phyloP scores from a whole-genome alignment of 2,113 vertebrate species.

The Phyllostomus hastatus region DNA sequence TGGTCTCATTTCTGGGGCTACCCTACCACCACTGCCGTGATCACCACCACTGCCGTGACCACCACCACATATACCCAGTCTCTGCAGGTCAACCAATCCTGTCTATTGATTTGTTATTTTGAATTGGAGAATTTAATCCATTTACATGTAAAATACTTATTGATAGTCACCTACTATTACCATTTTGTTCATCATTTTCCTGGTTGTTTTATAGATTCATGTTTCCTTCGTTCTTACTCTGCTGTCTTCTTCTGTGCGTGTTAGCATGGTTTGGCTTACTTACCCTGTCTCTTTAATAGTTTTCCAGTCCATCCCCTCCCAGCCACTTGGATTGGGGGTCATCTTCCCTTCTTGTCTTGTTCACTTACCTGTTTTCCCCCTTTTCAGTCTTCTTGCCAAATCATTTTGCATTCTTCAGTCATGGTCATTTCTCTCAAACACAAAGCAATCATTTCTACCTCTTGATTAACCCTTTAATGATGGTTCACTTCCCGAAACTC shows the following conservation, averaged over 20 bases:
- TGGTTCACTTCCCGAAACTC: not conserved
- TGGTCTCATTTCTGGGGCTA: not conserved
- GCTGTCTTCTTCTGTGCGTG: not conserved
- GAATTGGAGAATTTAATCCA: not conserved
- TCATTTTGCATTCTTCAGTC: not conserved
- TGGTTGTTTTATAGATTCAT: not conserved
- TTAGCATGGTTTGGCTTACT: not conserved
- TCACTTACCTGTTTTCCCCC: not conserved
- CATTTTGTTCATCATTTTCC: not conserved
- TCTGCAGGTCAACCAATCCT: not conserved
- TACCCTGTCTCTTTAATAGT: not conserved
- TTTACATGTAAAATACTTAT: not conserved
- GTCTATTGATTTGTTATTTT: not conserved
- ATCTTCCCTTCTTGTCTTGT: not conserved
- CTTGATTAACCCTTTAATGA: not conserved
- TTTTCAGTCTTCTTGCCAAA: not conserved
- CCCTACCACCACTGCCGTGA: not conserved
- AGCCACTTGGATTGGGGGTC: not conserved
- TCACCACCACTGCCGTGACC: not conserved
- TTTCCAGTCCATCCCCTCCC: not conserved
- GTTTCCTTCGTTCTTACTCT: not conserved
- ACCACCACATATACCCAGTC: not conserved
- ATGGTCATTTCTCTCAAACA: not conserved
- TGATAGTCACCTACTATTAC: not conserved
- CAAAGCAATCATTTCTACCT: not conserved